These are phyloP conservation scores for Ceyx erithaca DNA, from an alignment of 2,797 vertebrate species.

Conservation along the genomic window DNA sequence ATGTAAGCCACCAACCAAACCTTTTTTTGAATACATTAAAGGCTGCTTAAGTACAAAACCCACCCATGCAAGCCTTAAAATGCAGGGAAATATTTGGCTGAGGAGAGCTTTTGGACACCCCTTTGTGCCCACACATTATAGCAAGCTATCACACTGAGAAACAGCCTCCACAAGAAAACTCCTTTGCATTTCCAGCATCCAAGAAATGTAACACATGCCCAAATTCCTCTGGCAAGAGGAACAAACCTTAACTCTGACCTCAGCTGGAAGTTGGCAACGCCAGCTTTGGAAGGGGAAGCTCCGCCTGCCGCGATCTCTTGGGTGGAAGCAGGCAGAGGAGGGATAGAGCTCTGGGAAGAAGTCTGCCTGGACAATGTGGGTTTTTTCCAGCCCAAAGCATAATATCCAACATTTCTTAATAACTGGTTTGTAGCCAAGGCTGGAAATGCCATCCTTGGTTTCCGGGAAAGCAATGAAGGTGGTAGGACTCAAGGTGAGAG, in stretches of 20 bases:
- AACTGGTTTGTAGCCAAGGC: not conserved
- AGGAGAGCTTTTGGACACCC: slow-evolving; percentile 68
- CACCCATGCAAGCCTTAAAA: slow-evolving; percentile 72
- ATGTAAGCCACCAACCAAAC: slow-evolving; percentile 73
- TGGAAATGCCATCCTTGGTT: not conserved
- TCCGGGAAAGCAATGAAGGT: not conserved
- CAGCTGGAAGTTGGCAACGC: not conserved
- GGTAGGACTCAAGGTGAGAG: not conserved
- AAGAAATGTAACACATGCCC: slow-evolving; percentile 34
- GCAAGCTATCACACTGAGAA: slow-evolving; percentile 33
- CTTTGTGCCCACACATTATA: slow-evolving; percentile 66
- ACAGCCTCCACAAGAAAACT: slow-evolving; percentile 65
- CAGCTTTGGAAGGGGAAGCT: slow-evolving; percentile 30
- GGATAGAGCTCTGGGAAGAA: not conserved
- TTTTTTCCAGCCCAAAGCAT: not conserved
- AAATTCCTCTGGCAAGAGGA: slow-evolving; percentile 32
- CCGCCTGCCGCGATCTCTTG: not conserved
- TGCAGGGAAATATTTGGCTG: slow-evolving; percentile 66
- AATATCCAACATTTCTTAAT: not conserved
- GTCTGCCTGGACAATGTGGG: not conserved
- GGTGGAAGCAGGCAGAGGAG: not conserved
- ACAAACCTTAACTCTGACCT: slow-evolving; percentile 41
- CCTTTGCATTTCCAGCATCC: slow-evolving; percentile 54
- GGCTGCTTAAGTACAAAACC: slow-evolving; percentile 70
- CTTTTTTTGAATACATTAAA: slow-evolving; percentile 70